phyloP scores from a whole-genome alignment of 2,113 vertebrate species.

The Aegotheles bennettii region DNA sequence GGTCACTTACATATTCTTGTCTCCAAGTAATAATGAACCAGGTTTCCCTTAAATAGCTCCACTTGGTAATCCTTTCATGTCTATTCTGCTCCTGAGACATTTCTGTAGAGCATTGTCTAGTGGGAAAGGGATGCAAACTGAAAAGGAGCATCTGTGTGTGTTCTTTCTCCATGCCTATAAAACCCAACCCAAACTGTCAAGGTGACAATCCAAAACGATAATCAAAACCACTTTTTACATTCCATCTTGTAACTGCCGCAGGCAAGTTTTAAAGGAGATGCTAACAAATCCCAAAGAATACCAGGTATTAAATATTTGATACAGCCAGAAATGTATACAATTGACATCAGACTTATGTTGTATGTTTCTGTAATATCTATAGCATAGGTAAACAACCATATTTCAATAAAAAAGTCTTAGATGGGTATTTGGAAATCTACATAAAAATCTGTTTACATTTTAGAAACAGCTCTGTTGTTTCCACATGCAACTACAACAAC shows the following conservation, averaged over 20 bases:
- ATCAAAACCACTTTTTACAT: conserved; percentile 83
- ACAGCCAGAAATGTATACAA: conserved; percentile 72
- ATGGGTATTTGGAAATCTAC: conserved; percentile 22
- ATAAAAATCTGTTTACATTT: conserved; percentile 59
- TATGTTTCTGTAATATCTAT: conserved; percentile 60
- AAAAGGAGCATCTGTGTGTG: conserved; percentile 56
- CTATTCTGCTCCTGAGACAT: conserved; percentile 65
- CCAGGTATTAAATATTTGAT: conserved; percentile 81
- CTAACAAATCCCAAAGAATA: conserved; percentile 83
- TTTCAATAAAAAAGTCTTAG: conserved; percentile 48
- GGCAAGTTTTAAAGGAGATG: conserved; percentile 82
- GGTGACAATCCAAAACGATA: conserved; percentile 84
- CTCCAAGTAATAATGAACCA: conserved; percentile 26
- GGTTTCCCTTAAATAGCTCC: conserved; percentile 37
- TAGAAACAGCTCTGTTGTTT: conserved; percentile 37
- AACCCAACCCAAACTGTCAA: conserved; percentile 78
- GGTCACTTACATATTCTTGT: conserved; percentile 10
- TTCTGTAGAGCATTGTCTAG: conserved; percentile 63
- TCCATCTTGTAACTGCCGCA: conserved; percentile 78
- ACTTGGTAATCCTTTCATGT: conserved; percentile 71
- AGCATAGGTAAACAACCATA: conserved; percentile 44
- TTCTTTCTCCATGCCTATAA: conserved; percentile 70
- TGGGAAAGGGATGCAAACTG: conserved; percentile 62
- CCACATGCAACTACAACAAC: background rate
- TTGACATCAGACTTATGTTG: conserved; percentile 64